A percentile compares a stretch with the other conserved stretches of the same genome.
These are phyloP conservation scores for Priocnemis perturbator DNA, from an alignment of 2,888 invertebrate species.

Conservation along the genomic window DNA sequence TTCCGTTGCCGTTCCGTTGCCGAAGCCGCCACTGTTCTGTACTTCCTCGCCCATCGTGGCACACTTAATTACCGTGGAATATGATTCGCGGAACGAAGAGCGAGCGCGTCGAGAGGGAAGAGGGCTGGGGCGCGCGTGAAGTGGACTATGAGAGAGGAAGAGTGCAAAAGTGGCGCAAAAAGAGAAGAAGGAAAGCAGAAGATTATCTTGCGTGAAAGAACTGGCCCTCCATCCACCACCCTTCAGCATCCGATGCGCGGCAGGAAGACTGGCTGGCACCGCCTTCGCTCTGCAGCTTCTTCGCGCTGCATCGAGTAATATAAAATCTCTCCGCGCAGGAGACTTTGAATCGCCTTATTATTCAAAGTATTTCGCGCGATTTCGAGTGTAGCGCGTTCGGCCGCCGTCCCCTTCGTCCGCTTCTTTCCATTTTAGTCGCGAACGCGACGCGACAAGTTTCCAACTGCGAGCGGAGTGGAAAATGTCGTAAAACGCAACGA, in stretches of 20 bases:
- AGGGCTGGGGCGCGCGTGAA: neutral
- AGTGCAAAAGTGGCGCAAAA: neutral
- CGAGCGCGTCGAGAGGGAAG: neutral
- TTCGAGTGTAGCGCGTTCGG: slow-evolving; percentile 40
- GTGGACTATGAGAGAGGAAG: neutral
- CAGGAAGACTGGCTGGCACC: slow-evolving; percentile 71
- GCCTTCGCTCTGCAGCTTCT: slow-evolving; percentile 58
- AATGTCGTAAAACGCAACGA: slow-evolving; percentile 2
- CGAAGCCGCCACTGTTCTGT: slow-evolving; percentile 10
- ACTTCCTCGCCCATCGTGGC: slow-evolving; percentile 36
- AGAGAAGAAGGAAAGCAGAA: slow-evolving; percentile 7
- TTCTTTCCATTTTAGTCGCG: slow-evolving; percentile 18
- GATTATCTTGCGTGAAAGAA: neutral
- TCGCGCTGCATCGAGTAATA: slow-evolving; percentile 65
- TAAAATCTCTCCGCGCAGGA: slow-evolving; percentile 62
- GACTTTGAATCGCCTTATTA: slow-evolving; percentile 73
- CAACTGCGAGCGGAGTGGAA: neutral
- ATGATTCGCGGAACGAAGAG: slow-evolving; percentile 36
- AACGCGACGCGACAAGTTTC: neutral
- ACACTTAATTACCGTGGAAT: slow-evolving; percentile 50
- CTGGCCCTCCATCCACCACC: neutral
- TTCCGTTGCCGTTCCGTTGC: neutral
- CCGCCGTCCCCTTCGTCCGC: slow-evolving; percentile 7
- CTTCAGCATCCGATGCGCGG: neutral
- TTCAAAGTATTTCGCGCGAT: slow-evolving; percentile 72